These are phyloP conservation scores for Monopis laevigella DNA, from an alignment of 2,888 invertebrate genomes.

Conservation along the genomic window DNA sequence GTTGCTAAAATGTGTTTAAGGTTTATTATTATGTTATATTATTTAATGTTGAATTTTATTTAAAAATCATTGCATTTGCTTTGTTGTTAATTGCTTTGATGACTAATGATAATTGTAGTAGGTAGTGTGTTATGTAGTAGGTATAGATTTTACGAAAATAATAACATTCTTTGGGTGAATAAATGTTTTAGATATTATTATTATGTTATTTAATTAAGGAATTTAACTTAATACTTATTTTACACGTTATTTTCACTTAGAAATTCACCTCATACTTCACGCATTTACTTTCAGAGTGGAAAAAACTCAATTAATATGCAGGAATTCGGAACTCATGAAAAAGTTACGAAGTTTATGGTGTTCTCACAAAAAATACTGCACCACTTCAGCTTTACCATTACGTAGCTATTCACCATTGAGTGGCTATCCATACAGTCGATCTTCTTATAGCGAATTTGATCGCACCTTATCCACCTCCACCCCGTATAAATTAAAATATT, in stretches of 20 bases:
- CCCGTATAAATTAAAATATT: slow-evolving; percentile 44
- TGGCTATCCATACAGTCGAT: slow-evolving; percentile 54
- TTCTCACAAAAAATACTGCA: slow-evolving; percentile 69
- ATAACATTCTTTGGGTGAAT: slow-evolving; percentile 30
- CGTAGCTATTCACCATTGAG: slow-evolving; percentile 51
- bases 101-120: neutral
- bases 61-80: too few relatives aligned
- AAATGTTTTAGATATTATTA: slow-evolving; percentile 31
- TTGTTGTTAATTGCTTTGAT: neutral
- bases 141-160: too few relatives aligned
- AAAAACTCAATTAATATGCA: slow-evolving; percentile 66
- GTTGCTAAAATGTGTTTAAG: neutral
- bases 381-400: slow-evolving; percentile 37
- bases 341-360: slow-evolving; percentile 70
- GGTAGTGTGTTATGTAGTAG: too few relatives aligned
- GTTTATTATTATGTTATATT: neutral
- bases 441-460: slow-evolving; percentile 47
- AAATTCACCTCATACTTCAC: slow-evolving; percentile 19
- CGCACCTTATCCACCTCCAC: slow-evolving; percentile 54
- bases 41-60: slow-evolving; percentile 16
- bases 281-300: slow-evolving; percentile 64
- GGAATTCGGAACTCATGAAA: slow-evolving; percentile 70
- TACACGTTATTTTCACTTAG: too few relatives aligned
- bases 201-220: slow-evolving; percentile 15
- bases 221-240: slow-evolving; percentile 12